Evolutionary conservation across 2,888 invertebrate genomes (phyloP).

Genomic region (Phyllotreta striolata): DNA sequence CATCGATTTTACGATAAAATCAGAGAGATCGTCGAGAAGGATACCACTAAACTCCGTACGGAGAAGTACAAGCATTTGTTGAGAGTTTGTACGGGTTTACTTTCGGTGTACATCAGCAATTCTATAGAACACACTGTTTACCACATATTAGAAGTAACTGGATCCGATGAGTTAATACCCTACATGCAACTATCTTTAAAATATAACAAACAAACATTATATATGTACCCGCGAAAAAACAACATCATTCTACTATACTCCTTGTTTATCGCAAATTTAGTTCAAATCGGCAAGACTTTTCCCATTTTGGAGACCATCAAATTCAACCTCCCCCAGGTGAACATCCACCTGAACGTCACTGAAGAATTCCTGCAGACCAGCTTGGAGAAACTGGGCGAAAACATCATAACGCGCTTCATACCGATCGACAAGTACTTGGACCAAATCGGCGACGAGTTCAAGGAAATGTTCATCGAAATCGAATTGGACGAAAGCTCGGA

Average conservation of each 20-base stretch:
- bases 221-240: constrained; percentile 68
- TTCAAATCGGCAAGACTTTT: constrained; percentile 38
- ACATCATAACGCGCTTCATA: constrained; percentile 65
- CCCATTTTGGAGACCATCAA: constrained; percentile 47
- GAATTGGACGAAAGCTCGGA: constrained; percentile 40
- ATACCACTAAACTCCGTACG: constrained; percentile 41
- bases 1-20: constrained; percentile 49
- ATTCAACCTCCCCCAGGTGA: constrained; percentile 43
- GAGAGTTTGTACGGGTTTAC: constrained; percentile 57
- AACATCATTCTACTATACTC: constrained; percentile 68
- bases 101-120: constrained; percentile 71
- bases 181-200: constrained; percentile 65
- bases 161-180: constrained; percentile 66
- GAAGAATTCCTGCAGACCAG: constrained; percentile 60
- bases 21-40: constrained; percentile 44
- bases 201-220: constrained; percentile 45
- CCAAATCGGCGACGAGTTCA: constrained; percentile 65
- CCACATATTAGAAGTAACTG: constrained; percentile 67
- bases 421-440: constrained; percentile 68
- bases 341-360: constrained; percentile 52
- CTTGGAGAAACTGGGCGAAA: constrained; percentile 63
- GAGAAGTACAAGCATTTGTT: constrained; percentile 36
- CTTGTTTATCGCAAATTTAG: constrained; percentile 62
- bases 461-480: constrained; percentile 46
- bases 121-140: constrained; percentile 73